Base-by-base conservation (phyloP, 2,888 invertebrate genomes). In the Antheraea assamensis region DNA sequence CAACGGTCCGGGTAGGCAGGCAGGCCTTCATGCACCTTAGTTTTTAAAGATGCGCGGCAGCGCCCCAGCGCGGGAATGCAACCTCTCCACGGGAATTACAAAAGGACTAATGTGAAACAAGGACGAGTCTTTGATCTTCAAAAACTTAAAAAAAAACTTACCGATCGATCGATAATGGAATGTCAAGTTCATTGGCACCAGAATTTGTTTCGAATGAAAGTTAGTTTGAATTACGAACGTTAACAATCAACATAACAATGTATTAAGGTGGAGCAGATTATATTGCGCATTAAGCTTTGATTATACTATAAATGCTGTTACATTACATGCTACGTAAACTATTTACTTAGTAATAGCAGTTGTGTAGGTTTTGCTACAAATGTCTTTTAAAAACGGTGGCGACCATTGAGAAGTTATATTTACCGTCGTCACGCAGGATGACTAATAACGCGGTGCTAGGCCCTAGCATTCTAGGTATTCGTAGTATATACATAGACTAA, bases 51-150 rank as follows among this genome's bases (percentile, higher is more conserved):
- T 82, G 80, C 78, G 81, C 80, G 78, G 81, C 77, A 80, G 80
- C 78, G 83, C 84, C 82, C 24, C 83, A 81, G 80, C 81, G 78
- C 82, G 89, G 85, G 93, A 92, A 93, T 91, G 92, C 91, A 91
- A 88, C 88, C 90, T 89, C 88, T 81, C 88, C 89, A 81, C 88
- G 87, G 88, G 90, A 89, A 87, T 87, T 87, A 91, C 89, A 92
- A 93, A 92, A 87, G 87, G 86, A 89, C 87, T 80, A 88, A 88
- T 86, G 80, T 83, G 83, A 91, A 88, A 88, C 91, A 90, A 90
- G 90, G 90, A 90, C 91, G 92, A 88, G 85, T 84, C 85, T 88
- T 87, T 85, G 84, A 88, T 88, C 87, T 85, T 84, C 85, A 86
- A 81, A 87, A 64, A 90, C 79, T 78, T 76, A 82, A 42, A 82